Evolutionary conservation across 2,888 invertebrate species (phyloP).

Genomic region (Aplocera efformata): DNA sequence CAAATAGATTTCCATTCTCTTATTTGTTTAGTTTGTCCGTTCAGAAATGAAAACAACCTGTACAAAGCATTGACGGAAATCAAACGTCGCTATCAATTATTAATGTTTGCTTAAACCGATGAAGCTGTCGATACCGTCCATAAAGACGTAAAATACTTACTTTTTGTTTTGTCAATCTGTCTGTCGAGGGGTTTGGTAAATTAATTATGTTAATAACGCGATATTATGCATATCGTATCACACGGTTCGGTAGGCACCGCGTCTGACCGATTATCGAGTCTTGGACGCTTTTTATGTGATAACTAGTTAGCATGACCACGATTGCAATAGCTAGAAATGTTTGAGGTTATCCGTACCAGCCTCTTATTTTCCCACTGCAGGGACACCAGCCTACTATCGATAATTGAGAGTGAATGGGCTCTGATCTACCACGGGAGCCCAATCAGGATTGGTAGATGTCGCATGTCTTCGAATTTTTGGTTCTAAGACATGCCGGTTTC

Average conservation of each 20-base stretch:
- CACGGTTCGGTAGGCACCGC: conserved; percentile 50
- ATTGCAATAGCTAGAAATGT: no score
- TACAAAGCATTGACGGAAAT: conserved; percentile 61
- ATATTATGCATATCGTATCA: conserved; percentile 75
- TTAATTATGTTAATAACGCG: conserved; percentile 75
- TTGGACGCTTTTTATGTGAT: conserved; percentile 25
- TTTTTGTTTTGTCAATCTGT: conserved; percentile 74
- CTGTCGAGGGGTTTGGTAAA: conserved; percentile 50
- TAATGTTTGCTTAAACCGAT: conserved; percentile 69
- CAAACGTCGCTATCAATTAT: conserved; percentile 66
- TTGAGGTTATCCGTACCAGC: no score
- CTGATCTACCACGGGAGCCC: no score
- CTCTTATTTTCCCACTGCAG: no score
- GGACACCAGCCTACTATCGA: no score
- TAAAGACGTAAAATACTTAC: conserved; percentile 60
- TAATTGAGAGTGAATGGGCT: no score
- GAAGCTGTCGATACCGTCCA: conserved; percentile 65
- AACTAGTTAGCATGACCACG: no score
- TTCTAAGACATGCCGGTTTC: no score
- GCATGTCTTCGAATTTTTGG: no score
- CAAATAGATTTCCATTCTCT: no score
- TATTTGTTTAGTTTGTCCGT: no score
- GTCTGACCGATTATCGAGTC: conserved; percentile 32
- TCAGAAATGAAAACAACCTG: conserved; percentile 32
- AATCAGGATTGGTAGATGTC: no score